Evolutionary conservation across 2,797 vertebrate species (phyloP).

Genomic region (Centropyge bicolor): DNA sequence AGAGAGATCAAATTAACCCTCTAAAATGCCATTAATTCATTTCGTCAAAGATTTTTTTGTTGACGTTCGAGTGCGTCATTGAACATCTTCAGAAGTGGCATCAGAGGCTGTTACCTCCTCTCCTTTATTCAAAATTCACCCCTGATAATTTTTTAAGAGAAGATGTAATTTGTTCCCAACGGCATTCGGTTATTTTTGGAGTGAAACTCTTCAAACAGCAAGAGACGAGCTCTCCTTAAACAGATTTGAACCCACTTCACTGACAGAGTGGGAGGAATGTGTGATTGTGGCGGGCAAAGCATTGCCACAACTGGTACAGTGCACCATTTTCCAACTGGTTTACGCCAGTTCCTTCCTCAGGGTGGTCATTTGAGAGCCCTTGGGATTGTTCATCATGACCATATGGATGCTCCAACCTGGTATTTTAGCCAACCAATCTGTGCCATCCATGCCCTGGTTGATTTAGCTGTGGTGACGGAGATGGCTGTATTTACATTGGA

Average conservation of each 20-base stretch:
- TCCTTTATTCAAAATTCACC: slow-evolving; percentile 26
- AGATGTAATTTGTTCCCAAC: slow-evolving; percentile 53
- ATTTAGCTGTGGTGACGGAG: slow-evolving; percentile 70
- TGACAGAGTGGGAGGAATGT: slow-evolving; percentile 72
- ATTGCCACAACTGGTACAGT: slow-evolving; percentile 63
- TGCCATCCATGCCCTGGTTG: slow-evolving; percentile 65
- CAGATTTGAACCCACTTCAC: slow-evolving; percentile 64
- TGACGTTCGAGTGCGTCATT: slow-evolving; percentile 12
- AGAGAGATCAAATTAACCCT: slow-evolving; percentile 12
- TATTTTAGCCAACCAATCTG: slow-evolving; percentile 66
- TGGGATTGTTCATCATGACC: slow-evolving; percentile 62
- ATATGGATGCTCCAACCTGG: slow-evolving; percentile 63
- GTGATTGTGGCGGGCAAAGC: slow-evolving; percentile 66
- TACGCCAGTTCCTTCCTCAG: slow-evolving; percentile 62
- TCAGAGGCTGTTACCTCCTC: slow-evolving; percentile 12
- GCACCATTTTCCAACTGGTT: slow-evolving; percentile 68
- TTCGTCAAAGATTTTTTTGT: slow-evolving; percentile 26
- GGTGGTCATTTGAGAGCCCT: slow-evolving; percentile 71
- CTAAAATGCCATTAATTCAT: slow-evolving; percentile 30
- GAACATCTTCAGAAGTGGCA: slow-evolving; percentile 15
- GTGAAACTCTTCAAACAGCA: slow-evolving; percentile 41
- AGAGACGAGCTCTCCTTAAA: slow-evolving; percentile 52
- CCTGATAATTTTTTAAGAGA: slow-evolving; percentile 32
- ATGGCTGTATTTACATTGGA: slow-evolving; percentile 65
- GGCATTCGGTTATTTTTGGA: slow-evolving; percentile 48